Base-by-base conservation (phyloP, 2,797 vertebrate genomes). In the Alectoris magna region DNA sequence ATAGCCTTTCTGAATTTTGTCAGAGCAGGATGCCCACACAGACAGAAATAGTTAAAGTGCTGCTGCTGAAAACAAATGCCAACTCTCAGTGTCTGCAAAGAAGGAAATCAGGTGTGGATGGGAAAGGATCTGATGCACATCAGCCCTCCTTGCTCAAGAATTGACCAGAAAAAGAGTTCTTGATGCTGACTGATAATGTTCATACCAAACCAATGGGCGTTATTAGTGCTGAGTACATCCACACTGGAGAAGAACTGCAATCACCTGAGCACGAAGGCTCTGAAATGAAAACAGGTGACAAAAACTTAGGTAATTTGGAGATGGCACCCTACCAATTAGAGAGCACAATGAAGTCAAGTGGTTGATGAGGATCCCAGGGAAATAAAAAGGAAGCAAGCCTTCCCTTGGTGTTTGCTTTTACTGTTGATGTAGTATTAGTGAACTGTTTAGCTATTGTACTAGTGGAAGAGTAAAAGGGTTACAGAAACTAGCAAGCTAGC, bases 361-460 rank as follows among this genome's bases (percentile, higher is more conserved):
- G n/a, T 14, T 67, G n/a, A 9, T 1, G 1, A 19, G 9, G 43
- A 26, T 38, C 4, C 44, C 31, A 55, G 67, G 21, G 17, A 69
- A 69, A 17, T 23, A 2, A 90, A 78, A 88, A 91, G 41, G 27
- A 14, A 39, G 7, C 2, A 48, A 55, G 26, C 0, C 2, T 1
- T 0, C 0, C 7, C 1, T 34, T 38, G 2, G 3, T 7, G 4
- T 3, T 36, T 31, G 8, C 2, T 68, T 3, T 9, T 0, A 2
- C 36, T 75, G 1, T 0, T 1, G 0, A 3, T 1, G 1, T 0
- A 43, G 62, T 12, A 0, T 10, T 6, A 7, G 5, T 24, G 39
- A 38, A 1, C 9, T 34, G 13, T 14, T n/a, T 3, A 1, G 34
- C 11, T 9, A 0, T 22, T 16, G 4, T 3, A 4, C 0, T 0